A percentile compares a stretch with the other conserved stretches of the same genome.
Evolutionary conservation across 53 echinoderm and acorn worm genomes (phyloP).

Genomic region (Luidia sarsii): DNA sequence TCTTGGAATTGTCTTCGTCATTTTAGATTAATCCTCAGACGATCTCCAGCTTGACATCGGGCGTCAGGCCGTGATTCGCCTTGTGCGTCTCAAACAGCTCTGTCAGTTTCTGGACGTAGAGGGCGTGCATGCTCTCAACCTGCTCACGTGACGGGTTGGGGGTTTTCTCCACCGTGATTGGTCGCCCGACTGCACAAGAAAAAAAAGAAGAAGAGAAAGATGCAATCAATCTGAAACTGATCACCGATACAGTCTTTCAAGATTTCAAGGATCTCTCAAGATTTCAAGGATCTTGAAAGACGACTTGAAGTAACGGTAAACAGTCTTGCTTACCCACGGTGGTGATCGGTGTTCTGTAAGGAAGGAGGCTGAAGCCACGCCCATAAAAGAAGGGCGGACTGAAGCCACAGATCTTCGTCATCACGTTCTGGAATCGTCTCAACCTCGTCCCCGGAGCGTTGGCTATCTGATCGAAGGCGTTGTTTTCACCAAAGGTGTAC

Average conservation of each 20-base stretch:
- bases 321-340: constrained; percentile 71
- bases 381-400: constrained; percentile 78
- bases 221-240: too few relatives aligned
- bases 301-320: too few relatives aligned
- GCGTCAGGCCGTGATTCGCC: constrained; percentile 66
- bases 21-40: constrained; percentile 2
- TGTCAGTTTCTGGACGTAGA: constrained; percentile 67
- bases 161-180: constrained; percentile 80
- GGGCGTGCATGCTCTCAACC: constrained; percentile 68
- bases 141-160: constrained; percentile 69
- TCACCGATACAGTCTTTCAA: background rate
- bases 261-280: too few relatives aligned
- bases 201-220: constrained; percentile 4
- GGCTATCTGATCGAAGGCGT: constrained; percentile 80
- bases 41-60: constrained; percentile 26
- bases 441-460: constrained; percentile 70
- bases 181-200: constrained; percentile 69
- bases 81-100: constrained; percentile 83
- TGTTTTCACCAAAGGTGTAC: constrained; percentile 88
- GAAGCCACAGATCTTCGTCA: constrained; percentile 67
- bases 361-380: constrained; percentile 77
- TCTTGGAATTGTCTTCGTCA: too few relatives aligned
- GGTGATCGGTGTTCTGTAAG: constrained; percentile 78
- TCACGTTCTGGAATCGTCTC: constrained; percentile 63
- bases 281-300: too few relatives aligned